These are phyloP conservation scores for Stomatorhinus ivindoensis DNA, from an alignment of 2,113 vertebrate species.

Conservation along the genomic window DNA sequence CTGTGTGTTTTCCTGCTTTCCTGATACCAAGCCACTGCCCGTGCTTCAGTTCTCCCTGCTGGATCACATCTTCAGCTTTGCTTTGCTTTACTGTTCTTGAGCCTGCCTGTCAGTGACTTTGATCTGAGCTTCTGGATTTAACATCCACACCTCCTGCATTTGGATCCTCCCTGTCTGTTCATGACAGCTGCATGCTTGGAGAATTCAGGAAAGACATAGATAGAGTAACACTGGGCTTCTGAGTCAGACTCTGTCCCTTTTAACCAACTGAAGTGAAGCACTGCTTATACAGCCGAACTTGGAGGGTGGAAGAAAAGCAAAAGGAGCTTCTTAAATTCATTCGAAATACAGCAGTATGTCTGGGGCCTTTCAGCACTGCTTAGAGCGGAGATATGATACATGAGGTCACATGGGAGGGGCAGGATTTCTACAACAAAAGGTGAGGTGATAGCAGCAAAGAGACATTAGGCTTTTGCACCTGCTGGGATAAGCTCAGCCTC, in stretches of 20 bases:
- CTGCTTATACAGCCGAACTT: not conserved
- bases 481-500: constrained; percentile 5
- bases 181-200: not conserved
- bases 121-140: not conserved
- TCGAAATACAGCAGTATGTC: not conserved
- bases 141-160: not conserved
- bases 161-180: not conserved
- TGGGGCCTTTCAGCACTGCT: not conserved
- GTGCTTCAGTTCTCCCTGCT: not conserved
- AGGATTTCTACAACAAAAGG: not conserved
- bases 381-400: not conserved
- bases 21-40: too few relatives aligned
- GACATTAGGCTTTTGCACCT: constrained; percentile 20
- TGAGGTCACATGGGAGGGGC: not conserved
- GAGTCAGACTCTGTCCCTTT: not conserved
- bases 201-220: not conserved
- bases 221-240: not conserved
- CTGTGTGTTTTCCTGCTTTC: not conserved
- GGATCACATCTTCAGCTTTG: not conserved
- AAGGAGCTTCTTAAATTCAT: not conserved
- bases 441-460: not conserved
- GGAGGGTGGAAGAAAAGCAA: not conserved
- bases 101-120: not conserved
- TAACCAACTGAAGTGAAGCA: not conserved
- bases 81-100: not conserved